phyloP scores from a whole-genome alignment of 2,113 vertebrate genomes.

The Zootoca vivipara region DNA sequence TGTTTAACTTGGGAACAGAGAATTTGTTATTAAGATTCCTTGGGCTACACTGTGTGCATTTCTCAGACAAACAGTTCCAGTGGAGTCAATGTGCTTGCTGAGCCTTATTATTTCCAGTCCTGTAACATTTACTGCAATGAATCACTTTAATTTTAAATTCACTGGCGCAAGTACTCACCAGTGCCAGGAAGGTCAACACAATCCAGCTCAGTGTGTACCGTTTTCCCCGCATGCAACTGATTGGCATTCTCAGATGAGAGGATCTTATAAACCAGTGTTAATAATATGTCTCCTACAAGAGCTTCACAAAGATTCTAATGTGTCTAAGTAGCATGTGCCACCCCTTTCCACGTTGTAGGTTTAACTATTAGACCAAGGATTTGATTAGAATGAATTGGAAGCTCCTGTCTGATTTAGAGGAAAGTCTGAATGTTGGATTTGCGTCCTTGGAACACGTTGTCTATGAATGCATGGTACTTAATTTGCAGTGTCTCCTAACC shows the following conservation, averaged over 20 bases:
- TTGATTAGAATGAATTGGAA: neutral
- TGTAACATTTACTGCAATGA: conserved; percentile 61
- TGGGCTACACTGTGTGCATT: conserved; percentile 46
- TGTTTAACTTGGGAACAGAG: conserved; percentile 59
- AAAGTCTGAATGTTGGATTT: conserved; percentile 35
- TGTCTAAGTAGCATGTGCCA: conserved; percentile 42
- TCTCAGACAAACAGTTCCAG: conserved; percentile 34
- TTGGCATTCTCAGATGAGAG: conserved; percentile 47
- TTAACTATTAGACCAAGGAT: neutral
- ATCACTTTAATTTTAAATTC: conserved; percentile 55
- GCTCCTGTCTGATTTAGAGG: conserved; percentile 13
- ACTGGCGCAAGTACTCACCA: conserved; percentile 58
- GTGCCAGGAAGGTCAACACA: conserved; percentile 52
- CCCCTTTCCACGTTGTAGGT: neutral
- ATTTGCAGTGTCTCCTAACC: conserved; percentile 4
- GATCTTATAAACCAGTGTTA: conserved; percentile 55
- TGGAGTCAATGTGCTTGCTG: conserved; percentile 52
- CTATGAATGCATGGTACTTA: conserved; percentile 17
- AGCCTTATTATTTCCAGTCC: conserved; percentile 58
- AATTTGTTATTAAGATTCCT: conserved; percentile 53
- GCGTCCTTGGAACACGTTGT: conserved; percentile 37
- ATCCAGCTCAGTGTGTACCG: conserved; percentile 13
- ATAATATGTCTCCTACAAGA: conserved; percentile 45
- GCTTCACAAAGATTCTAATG: conserved; percentile 56
- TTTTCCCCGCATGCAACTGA: conserved; percentile 26